Base-by-base conservation (phyloP, 2,113 vertebrate genomes). In the Aplodontia rufa region DNA sequence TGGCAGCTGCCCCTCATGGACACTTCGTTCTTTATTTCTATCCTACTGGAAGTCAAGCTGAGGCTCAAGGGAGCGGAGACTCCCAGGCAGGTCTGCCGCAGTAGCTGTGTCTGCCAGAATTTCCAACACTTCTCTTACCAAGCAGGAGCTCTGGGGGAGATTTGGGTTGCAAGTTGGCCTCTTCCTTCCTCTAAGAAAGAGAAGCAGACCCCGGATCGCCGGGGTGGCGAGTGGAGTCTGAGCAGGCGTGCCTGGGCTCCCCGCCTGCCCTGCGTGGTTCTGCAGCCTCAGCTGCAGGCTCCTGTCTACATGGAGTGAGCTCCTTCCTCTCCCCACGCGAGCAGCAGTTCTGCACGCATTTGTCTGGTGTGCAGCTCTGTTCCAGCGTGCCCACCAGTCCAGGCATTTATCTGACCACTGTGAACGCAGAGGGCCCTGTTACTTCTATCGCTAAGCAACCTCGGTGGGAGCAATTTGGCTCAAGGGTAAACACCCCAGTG, bases 401-500 rank as follows among this genome's bases (percentile, higher is more conserved):
- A 20, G 62, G 60, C 69, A 1, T 35, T 53, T 37, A 6, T 10
- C 75, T 55, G 79, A 62, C 87, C 47, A n/a, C n/a, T 14, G 81
- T 42, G 64, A n/a, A 2, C 10, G 22, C 3, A 0, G 16, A 76
- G 40, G 22, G 53, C 58, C 24, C 60, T 5, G 1, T 32, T 22
- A n/a, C 66, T 80, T 88, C 30, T 28, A 58, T 82, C 1, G 1
- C 92, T 88, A 71, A 86, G 87, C 92, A 49, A 51, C 28, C 0
- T 58, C 24, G 58, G 66, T 83, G 92, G 83, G 82, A 90, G 47
- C 85, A 9, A 37, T 89, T 74, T 62, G 90, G 79, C 83, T 80
- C 28, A 82, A 78, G 49, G 28, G 16, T 64, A 81, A 88, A 74
- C 69, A 45, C 14, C 74, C 42, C 42, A 47, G 87, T 88, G 72